A percentile compares a stretch with the other conserved stretches of the same genome.
phyloP scores from a whole-genome alignment of 2,113 vertebrate genomes.

The Phalacrocorax pelagicus region DNA sequence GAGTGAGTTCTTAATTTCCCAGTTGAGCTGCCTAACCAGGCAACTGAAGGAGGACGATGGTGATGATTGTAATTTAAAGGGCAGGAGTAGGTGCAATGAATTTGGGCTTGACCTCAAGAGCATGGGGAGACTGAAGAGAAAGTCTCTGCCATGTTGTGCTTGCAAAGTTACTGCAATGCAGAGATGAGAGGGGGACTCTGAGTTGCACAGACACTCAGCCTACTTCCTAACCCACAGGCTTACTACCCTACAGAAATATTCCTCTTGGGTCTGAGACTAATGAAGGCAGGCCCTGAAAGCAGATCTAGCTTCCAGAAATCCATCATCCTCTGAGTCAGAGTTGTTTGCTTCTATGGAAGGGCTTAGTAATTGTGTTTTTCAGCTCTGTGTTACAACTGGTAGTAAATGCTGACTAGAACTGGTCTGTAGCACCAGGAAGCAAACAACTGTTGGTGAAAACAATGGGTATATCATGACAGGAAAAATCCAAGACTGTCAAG shows the following conservation, averaged over 20 bases:
- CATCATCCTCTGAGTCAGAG: background rate
- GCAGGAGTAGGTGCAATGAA: background rate
- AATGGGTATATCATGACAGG: background rate
- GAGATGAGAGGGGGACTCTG: fast-evolving
- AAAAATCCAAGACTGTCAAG: background rate
- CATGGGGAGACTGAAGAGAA: background rate
- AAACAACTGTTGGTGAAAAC: background rate
- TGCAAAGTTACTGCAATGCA: fast-evolving
- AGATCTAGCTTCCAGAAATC: background rate
- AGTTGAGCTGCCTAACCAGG: background rate
- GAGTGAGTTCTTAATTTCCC: background rate
- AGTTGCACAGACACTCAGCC: background rate
- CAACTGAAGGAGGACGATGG: background rate
- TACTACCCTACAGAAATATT: background rate
- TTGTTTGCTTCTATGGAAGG: background rate
- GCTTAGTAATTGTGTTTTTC: background rate
- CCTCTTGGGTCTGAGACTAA: background rate
- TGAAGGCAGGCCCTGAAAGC: background rate
- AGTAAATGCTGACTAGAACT: background rate
- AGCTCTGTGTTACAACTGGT: background rate
- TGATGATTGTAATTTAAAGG: background rate
- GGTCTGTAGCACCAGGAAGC: background rate
- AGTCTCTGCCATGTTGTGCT: fast-evolving
- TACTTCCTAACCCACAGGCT: background rate
- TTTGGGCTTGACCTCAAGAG: background rate